These are phyloP conservation scores for Bubalus kerabau DNA, from an alignment of 2,113 vertebrate species.

Conservation along the genomic window DNA sequence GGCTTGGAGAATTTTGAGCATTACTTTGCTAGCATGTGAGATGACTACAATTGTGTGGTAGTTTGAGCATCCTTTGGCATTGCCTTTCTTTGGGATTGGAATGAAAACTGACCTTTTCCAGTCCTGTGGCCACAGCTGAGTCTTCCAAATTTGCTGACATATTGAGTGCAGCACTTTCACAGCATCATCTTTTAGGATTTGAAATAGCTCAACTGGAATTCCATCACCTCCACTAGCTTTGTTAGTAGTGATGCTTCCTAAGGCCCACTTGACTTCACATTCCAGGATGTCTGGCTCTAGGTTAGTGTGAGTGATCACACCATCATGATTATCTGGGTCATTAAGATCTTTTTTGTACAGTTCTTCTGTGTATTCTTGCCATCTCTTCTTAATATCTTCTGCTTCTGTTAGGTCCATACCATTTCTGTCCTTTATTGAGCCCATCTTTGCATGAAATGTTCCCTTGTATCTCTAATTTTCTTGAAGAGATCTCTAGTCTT, in stretches of 20 bases:
- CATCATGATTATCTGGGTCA: rapidly evolving
- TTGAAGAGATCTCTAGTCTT: background rate
- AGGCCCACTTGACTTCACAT: background rate
- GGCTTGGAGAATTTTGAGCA: background rate
- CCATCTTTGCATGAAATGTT: background rate
- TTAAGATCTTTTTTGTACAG: background rate
- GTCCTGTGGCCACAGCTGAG: background rate
- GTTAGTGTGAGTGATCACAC: background rate
- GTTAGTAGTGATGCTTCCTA: background rate
- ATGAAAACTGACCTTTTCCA: background rate
- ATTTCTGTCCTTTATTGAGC: background rate
- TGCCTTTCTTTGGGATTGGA: background rate
- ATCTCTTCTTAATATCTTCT: background rate
- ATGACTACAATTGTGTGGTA: background rate
- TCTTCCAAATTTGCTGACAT: background rate
- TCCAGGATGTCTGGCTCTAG: background rate
- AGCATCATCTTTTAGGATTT: background rate
- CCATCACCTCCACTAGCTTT: background rate
- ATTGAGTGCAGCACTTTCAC: background rate
- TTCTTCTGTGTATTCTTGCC: background rate
- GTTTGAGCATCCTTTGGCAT: background rate
- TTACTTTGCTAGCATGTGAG: background rate
- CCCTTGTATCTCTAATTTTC: background rate
- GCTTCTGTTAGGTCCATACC: background rate
- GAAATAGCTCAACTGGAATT: background rate